Evolutionary conservation across 2,888 invertebrate species (phyloP).

Genomic region (Scaptomyza reducta): DNA sequence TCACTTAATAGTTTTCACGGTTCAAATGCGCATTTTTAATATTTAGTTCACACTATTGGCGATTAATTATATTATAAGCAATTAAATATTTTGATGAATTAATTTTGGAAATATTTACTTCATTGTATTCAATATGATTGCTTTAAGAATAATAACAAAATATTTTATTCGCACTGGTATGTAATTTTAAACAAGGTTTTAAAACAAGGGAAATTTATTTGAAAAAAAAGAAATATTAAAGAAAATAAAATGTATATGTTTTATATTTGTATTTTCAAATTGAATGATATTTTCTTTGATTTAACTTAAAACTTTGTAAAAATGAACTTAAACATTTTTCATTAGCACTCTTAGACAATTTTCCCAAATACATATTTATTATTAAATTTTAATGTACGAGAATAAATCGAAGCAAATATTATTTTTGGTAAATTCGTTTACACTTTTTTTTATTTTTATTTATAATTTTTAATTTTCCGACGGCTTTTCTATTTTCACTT

Average conservation of each 20-base stretch:
- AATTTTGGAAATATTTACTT: background rate
- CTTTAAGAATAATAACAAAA: background rate
- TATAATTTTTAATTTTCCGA: slow-evolving; percentile 7
- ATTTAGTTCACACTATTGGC: background rate
- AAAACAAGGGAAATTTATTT: too few relatives aligned
- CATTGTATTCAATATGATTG: background rate
- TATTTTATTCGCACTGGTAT: too few relatives aligned
- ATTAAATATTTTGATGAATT: background rate
- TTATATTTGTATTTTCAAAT: too few relatives aligned
- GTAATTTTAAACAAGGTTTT: too few relatives aligned
- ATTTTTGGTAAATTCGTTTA: background rate
- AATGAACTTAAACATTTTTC: too few relatives aligned
- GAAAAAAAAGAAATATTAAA: too few relatives aligned
- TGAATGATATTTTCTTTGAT: too few relatives aligned
- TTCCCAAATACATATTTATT: too few relatives aligned
- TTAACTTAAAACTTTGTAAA: too few relatives aligned
- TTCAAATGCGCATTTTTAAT: background rate
- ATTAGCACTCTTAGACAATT: too few relatives aligned
- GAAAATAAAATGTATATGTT: too few relatives aligned
- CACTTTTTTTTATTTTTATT: background rate
- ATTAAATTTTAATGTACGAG: background rate
- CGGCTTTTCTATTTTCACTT: background rate
- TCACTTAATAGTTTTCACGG: background rate
- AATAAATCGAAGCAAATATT: background rate
- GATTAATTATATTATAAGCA: background rate